Conservation (phyloP, 2,888 invertebrate species). For the Drosophila meridionalis region DNA sequence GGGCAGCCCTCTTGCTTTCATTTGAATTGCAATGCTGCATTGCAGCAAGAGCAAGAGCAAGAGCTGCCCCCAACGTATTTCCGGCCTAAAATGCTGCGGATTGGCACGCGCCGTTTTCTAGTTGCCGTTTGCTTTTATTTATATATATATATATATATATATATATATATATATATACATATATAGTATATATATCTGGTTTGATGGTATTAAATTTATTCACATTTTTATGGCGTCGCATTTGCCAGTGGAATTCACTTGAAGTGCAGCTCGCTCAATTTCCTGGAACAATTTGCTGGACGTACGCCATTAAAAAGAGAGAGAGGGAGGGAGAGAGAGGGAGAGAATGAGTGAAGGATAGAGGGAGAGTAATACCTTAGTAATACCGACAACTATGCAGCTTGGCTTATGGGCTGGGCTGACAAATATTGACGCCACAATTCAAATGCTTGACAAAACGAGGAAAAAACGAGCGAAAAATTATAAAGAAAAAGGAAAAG, state of each 20-base stretch:
- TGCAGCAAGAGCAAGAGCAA: slow-evolving; percentile 21
- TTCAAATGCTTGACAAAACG: slow-evolving; percentile 64
- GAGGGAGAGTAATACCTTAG: neutral
- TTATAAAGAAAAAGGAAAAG: slow-evolving; percentile 41
- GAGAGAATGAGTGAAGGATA: neutral
- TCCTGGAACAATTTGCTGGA: slow-evolving; percentile 71
- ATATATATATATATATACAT: neutral
- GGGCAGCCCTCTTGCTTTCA: slow-evolving; percentile 31
- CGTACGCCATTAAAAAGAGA: slow-evolving; percentile 38
- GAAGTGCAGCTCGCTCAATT: slow-evolving; percentile 72
- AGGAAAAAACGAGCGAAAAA: slow-evolving; percentile 27
- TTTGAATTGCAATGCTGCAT: slow-evolving; percentile 49
- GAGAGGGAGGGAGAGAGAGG: neutral
- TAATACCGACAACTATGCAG: slow-evolving; percentile 12
- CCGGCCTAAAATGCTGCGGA: slow-evolving; percentile 43
- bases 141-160: neutral
- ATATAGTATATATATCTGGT: slow-evolving; percentile 4
- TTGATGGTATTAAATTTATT: slow-evolving; percentile 68
- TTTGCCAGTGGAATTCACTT: slow-evolving; percentile 49
- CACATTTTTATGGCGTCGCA: slow-evolving; percentile 55
- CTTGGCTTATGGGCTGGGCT: slow-evolving; percentile 35
- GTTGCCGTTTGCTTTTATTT: slow-evolving; percentile 12
- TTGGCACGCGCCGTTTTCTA: slow-evolving; percentile 60
- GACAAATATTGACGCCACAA: slow-evolving; percentile 69
- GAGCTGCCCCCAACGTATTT: slow-evolving; percentile 48